Base-by-base conservation (phyloP, 2,888 invertebrate species). In the Sinodicranocentrus sp. region DNA sequence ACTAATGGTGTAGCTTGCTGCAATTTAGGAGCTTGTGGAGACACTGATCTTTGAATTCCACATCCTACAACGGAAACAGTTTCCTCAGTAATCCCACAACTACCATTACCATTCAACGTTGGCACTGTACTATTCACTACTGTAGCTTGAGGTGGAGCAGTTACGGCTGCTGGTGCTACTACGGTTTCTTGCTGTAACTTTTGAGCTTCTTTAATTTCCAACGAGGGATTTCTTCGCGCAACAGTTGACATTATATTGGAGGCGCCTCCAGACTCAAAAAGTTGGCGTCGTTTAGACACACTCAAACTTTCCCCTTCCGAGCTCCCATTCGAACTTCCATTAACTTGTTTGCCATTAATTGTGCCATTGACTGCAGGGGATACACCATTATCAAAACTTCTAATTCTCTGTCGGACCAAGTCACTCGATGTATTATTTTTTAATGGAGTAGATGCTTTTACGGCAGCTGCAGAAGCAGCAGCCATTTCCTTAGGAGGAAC, bases 361-460 rank as follows among this genome's bases (percentile, higher is more conserved):
- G 21, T 77, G 5, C 61, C 48, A 39, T 52, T 59, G 17, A 26
- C 21, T 23, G 71, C 19, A 8, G 70, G 71, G 54, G 83, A 61
- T 8, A 52, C 61, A 21, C 87, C 88, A 44, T 79, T 68, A 43
- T 88, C 88, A 80, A 88, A 88, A 73, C 86, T 87, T 82, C 86
- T 86, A 23, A 88, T 86, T 72, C 88, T 44, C 67, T 86, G 84
- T 23, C 87, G 85, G 10, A 88, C 88, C 23, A 88, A 76, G 67
- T 88, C 87, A 75, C 78, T 84, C 44, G 75, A 73, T 26, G 83
- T 84, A 48, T 71, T 82, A 23, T 84, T 85, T 65, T 78, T 84
- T 21, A 77, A 28, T 13, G 87, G 88, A 10, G 82, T 86, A 15
- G 88, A 88, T 1, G 87, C 87, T 65, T 86, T 85, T 1, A 87